Evolutionary conservation across 2,888 invertebrate species (phyloP).

Genomic region (Loripinus fragilis): DNA sequence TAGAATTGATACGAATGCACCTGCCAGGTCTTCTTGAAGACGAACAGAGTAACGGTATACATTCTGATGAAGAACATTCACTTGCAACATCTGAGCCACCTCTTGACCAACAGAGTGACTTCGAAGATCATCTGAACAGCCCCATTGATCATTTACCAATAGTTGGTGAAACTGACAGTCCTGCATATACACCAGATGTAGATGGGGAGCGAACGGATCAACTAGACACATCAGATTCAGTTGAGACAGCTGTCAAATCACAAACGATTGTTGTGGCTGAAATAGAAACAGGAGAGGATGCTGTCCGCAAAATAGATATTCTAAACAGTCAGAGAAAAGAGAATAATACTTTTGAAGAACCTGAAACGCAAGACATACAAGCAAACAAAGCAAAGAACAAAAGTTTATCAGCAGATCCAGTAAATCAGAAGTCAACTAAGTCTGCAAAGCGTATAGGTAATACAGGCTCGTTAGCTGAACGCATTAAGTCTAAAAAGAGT

Average conservation of each 20-base stretch:
- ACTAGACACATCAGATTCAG: no score
- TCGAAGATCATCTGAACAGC: not conserved
- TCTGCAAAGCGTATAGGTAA: not conserved
- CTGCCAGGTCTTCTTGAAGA: not conserved
- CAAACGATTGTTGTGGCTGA: not conserved
- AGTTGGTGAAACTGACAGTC: slow-evolving; percentile 12
- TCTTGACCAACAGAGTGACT: slow-evolving; percentile 20
- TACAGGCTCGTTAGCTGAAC: not conserved
- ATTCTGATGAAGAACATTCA: slow-evolving; percentile 43
- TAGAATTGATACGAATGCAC: slow-evolving; percentile 64
- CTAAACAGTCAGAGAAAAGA: not conserved
- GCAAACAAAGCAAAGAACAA: not conserved
- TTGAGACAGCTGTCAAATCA: not conserved
- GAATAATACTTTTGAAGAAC: not conserved
- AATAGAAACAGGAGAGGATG: not conserved
- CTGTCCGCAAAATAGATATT: not conserved
- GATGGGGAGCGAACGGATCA: not conserved
- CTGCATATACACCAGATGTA: not conserved
- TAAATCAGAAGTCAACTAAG: not conserved
- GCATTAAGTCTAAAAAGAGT: not conserved
- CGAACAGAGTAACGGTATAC: no score
- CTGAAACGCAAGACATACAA: not conserved
- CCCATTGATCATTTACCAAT: not conserved
- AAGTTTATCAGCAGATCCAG: not conserved
- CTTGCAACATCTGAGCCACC: slow-evolving; percentile 57